Percentiles rank a stretch among this genome's conserved stretches.
Evolutionary conservation across 1,140 invertebrate species (phyloP).

Genomic region (Cyrtorhinus lividipennis): DNA sequence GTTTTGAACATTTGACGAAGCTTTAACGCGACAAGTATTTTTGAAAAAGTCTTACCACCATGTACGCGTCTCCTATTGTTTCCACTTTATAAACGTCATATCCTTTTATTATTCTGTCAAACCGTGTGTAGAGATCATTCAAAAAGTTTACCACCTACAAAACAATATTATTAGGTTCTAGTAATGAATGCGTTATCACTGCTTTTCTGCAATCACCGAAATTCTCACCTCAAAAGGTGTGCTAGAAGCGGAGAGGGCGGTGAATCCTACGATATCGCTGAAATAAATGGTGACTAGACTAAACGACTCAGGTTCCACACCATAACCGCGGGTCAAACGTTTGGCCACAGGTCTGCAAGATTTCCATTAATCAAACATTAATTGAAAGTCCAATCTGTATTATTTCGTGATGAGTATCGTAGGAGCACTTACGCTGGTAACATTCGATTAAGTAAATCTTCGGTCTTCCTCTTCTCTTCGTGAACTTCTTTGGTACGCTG

Average conservation of each 20-base stretch:
- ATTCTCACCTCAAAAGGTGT: constrained; percentile 77
- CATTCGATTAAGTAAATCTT: constrained; percentile 84
- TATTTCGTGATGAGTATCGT: not conserved
- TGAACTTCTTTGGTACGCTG: constrained; percentile 73
- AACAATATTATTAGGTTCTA: no score
- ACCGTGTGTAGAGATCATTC: constrained; percentile 88
- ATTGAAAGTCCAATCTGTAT: not conserved
- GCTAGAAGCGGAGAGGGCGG: constrained; percentile 86
- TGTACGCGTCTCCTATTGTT: constrained; percentile 84
- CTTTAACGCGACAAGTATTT: constrained; percentile 9
- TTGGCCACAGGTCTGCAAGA: constrained; percentile 57
- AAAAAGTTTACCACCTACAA: constrained; percentile 81
- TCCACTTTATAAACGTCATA: constrained; percentile 97
- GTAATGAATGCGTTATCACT: no score
- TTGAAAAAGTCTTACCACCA: constrained; percentile 53
- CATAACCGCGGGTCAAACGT: constrained; percentile 70
- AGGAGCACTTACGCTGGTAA: constrained; percentile 58
- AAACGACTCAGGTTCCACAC: constrained; percentile 87
- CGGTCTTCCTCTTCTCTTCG: constrained; percentile 88
- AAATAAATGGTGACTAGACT: constrained; percentile 93
- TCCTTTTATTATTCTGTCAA: constrained; percentile 83
- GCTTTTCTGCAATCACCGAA: no score
- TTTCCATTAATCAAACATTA: no score
- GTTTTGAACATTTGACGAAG: constrained; percentile 11
- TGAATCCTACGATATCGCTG: constrained; percentile 97